Evolutionary conservation across 1,140 invertebrate species (phyloP), one percentile per base, ranked within the genome.

Genomic region (Cydia amplana): DNA sequence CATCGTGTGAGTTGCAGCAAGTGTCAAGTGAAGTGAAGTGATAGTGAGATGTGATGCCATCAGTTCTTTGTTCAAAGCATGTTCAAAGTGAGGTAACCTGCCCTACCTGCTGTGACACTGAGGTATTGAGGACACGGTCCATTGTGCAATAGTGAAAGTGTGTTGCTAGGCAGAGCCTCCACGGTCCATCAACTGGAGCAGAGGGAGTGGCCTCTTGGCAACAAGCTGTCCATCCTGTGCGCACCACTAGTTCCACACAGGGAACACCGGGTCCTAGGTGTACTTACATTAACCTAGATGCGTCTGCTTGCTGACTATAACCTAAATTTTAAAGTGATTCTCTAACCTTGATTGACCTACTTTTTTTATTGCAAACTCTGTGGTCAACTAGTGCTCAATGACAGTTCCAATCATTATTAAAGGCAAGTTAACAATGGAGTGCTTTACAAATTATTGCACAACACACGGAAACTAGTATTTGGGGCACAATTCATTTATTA

Each of bases 81-180:
- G 65, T 76, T 76, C 32, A n/a, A 7, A 51, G 65, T 72, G 46
- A 36, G 51, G 40, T 75, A n/a, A 75, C 43, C 36, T 14, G 43
- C 12, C 43, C 43, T 49, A 40, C 43, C 46, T 74, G 46, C 46
- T 51, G 25, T 70, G 65, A 70, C 65, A 70, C 43, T 70, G 65
- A 40, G 36, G 28, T 65, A 55, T 67, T 75, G 74, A 72, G 49
- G 43, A 43, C 60, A 51, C 55, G 9, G 49, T 43, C n/a, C n/a
- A 46, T 75, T 70, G 43, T 70, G 43, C 25, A 49, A 75, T 25
- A 51, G 49, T 76, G 70, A 76, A 72, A 73, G 49, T 76, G 75
- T 74, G 74, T 74, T 74, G 74, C 74, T 74, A 74, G 63, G 74
- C 63, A 46, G 60, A n/a, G 40, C 9, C 14, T 46, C 43, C 51